Percentiles rank a stretch among this genome's conserved stretches.
These are phyloP conservation scores for Plebejus melissa DNA, from an alignment of 2,888 invertebrate genomes.

Conservation along the genomic window DNA sequence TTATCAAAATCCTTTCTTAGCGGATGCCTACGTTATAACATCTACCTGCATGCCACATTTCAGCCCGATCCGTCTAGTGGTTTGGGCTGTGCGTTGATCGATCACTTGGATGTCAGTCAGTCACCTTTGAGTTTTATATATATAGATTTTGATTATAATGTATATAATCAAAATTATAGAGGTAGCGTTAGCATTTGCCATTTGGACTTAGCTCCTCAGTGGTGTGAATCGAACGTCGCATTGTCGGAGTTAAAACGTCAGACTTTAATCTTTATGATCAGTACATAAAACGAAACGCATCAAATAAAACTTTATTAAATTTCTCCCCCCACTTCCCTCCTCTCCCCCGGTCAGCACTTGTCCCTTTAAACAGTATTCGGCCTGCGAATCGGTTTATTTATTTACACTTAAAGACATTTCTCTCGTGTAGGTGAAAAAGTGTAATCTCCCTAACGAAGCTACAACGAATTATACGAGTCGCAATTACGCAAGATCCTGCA, in stretches of 20 bases:
- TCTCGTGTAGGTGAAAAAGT: not conserved
- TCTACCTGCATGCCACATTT: too few species aligned
- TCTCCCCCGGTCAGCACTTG: not conserved
- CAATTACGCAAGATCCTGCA: too few species aligned
- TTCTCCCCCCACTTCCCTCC: not conserved
- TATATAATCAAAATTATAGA: too few species aligned
- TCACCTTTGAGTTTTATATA: too few species aligned
- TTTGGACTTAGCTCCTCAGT: not conserved
- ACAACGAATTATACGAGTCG: too few species aligned
- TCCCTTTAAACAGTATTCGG: not conserved
- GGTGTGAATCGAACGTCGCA: not conserved
- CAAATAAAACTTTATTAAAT: conserved; percentile 3
- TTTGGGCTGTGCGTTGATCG: too few species aligned
- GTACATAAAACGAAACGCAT: conserved; percentile 7
- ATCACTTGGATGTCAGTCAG: too few species aligned
- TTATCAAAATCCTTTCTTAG: too few species aligned
- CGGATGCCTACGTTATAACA: too few species aligned
- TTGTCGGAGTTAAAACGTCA: not conserved
- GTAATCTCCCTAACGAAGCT: not conserved
- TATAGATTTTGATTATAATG: too few species aligned
- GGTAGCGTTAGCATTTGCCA: not conserved
- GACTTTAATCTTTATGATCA: not conserved
- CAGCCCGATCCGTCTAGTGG: too few species aligned
- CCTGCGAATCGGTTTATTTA: not conserved
- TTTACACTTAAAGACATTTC: not conserved